phyloP scores from a whole-genome alignment of 2,797 vertebrate species.

The Cygnus olor region DNA sequence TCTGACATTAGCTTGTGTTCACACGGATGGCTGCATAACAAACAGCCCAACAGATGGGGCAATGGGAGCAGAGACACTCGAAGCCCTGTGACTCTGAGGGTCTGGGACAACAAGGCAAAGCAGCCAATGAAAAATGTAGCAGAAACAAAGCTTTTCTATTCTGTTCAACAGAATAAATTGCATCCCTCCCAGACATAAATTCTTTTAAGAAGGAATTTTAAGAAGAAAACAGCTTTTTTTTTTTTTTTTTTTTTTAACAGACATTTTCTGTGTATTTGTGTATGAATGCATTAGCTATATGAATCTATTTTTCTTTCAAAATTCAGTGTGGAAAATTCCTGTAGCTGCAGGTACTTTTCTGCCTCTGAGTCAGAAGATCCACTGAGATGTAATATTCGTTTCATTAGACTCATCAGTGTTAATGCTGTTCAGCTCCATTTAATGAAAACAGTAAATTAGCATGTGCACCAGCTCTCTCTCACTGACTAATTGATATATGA shows the following conservation, averaged over 20 bases:
- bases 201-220: not conserved
- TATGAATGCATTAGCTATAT: not conserved
- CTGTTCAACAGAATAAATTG: not conserved
- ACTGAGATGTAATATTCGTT: conserved; percentile 55
- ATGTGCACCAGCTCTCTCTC: conserved; percentile 17
- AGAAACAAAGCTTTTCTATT: not conserved
- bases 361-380: conserved; percentile 14
- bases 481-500: conserved; percentile 44
- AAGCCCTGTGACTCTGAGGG: not conserved
- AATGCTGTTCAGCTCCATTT: conserved; percentile 44
- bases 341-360: conserved; percentile 19
- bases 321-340: conserved; percentile 31
- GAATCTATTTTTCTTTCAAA: not conserved
- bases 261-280: not conserved
- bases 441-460: conserved; percentile 62
- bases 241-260: not conserved
- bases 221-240: too few relatives aligned
- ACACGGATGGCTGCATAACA: not conserved
- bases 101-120: not conserved
- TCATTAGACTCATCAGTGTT: conserved; percentile 56
- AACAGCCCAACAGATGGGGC: not conserved
- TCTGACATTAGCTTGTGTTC: not conserved
- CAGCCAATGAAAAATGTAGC: not conserved
- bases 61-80: not conserved
- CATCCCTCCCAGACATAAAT: not conserved